Evolutionary conservation across 2,797 vertebrate genomes (phyloP), one percentile per base, ranked within the genome.

Genomic region (Malacoctenus gilli): DNA sequence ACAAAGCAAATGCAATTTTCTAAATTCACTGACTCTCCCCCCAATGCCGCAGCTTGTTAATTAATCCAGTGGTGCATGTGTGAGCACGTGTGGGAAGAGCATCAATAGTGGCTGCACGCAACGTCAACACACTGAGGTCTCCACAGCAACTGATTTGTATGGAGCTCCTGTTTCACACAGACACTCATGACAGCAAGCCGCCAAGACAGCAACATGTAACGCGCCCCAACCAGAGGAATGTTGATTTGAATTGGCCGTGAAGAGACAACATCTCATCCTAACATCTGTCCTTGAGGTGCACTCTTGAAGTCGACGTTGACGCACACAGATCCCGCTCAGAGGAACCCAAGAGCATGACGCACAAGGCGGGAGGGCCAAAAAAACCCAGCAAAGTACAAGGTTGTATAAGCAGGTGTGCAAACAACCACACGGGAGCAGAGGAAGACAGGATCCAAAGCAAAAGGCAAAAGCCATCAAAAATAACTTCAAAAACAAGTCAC

Each of bases 161-260:
- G 47, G 22, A 6, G 3, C 15, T 13, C 4, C 11, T 19, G 22
- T 39, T 40, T 61, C 23, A 38, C 5, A 37, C 35, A 6, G n/a
- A 15, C 23, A 32, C n/a, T n/a, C 34, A 42, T 48, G 43, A 46
- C 39, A 47, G 49, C 51, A 49, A 38, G 16, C 44, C 32, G 23
- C 52, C 2, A 15, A 44, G 19, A 55, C 23, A 44, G 34, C 39
- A 36, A 22, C 23, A 30, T 59, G 40, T 46, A 42, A 70, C 52
- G 53, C 8, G 12, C 12, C 30, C 30, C 31, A 51, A 53, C 34
- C 48, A 41, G 3, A 11, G 41, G 18, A 15, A 41, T 15, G 15
- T 40, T 46, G 25, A 56, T 60, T 59, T 34, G 58, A 56, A 58
- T 62, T 49, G 56, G 41, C 22, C 4, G 30, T 55, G 40, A 60